phyloP scores from a whole-genome alignment of 2,888 invertebrate species.

The Oligia fasciuncula region DNA sequence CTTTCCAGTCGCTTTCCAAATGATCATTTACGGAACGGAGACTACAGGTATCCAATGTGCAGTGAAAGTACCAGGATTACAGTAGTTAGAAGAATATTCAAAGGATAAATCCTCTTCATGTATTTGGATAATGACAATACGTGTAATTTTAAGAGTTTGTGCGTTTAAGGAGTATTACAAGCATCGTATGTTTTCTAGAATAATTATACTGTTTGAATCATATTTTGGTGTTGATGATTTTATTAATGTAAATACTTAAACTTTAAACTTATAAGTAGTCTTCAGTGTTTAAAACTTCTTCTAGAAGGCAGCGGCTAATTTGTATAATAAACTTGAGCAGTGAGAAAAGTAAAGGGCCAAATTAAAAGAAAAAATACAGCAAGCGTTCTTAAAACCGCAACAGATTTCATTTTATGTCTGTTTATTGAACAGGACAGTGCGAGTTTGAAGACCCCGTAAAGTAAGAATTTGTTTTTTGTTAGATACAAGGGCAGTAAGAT shows the following conservation, averaged over 20 bases:
- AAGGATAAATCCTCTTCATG: background rate
- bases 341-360: background rate
- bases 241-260: slow-evolving; percentile 1
- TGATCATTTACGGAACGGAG: slow-evolving; percentile 34
- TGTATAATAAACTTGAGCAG: background rate
- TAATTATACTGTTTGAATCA: background rate
- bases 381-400: background rate
- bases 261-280: slow-evolving; percentile 26
- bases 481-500: background rate
- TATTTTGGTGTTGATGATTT: background rate
- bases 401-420: background rate
- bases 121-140: background rate
- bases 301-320: slow-evolving; percentile 4
- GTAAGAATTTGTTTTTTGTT: background rate
- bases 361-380: background rate
- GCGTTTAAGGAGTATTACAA: background rate
- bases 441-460: background rate
- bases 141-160: background rate
- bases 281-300: slow-evolving; percentile 16
- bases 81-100: slow-evolving; percentile 12
- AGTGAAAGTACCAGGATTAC: slow-evolving; percentile 19
- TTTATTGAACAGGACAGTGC: background rate
- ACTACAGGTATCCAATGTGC: background rate
- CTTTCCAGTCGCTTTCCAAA: slow-evolving; percentile 28
- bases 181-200: background rate